phyloP scores from a whole-genome alignment of 1,140 invertebrate species.

The Thalassaphorura encarpata region DNA sequence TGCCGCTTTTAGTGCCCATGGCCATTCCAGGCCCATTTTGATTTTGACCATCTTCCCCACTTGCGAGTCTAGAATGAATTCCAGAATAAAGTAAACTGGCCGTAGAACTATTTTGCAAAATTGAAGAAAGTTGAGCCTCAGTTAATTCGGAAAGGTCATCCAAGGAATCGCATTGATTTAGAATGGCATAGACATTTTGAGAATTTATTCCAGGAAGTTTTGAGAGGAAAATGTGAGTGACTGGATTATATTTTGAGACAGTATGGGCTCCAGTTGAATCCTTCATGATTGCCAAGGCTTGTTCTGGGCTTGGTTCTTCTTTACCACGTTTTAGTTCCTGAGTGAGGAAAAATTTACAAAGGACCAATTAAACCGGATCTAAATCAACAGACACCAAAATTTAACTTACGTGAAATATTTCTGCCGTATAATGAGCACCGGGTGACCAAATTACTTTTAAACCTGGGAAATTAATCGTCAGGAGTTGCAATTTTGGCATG shows the following conservation, averaged over 20 bases:
- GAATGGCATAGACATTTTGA: constrained; percentile 67
- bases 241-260: constrained; percentile 54
- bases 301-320: constrained; percentile 59
- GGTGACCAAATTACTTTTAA: constrained; percentile 90
- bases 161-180: constrained; percentile 68
- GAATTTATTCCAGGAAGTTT: constrained; percentile 83
- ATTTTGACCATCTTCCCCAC: constrained; percentile 6
- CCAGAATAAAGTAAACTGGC: constrained; percentile 50
- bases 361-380: background rate
- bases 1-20: too few species aligned
- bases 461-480: constrained; percentile 89
- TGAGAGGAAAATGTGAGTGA: constrained; percentile 70
- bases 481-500: constrained; percentile 64
- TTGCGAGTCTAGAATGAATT: constrained; percentile 46
- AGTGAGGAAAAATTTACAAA: background rate
- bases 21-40: too few species aligned
- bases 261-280: constrained; percentile 29
- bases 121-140: constrained; percentile 51
- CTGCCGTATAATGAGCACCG: constrained; percentile 85
- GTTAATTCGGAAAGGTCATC: constrained; percentile 41
- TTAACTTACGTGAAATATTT: constrained; percentile 67
- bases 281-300: constrained; percentile 45
- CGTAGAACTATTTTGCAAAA: constrained; percentile 53
- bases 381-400: background rate
- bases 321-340: constrained; percentile 64